A percentile compares a stretch with the other conserved stretches of the same genome.
phyloP scores from a whole-genome alignment of 2,797 vertebrate species.

The Myotis daubentonii region DNA sequence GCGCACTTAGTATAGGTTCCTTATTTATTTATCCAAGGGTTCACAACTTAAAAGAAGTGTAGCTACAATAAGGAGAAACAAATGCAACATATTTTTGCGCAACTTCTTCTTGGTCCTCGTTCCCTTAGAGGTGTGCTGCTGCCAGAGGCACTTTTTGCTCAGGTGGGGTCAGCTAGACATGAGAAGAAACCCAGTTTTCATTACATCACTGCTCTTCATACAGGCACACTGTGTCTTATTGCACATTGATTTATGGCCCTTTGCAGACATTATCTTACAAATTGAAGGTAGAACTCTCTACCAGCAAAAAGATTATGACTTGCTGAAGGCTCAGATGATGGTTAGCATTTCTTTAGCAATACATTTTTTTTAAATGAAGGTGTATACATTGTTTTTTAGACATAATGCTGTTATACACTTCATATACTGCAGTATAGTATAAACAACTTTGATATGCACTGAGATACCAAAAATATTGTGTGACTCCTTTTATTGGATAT shows the following conservation, averaged over 20 bases:
- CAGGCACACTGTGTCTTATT: neutral
- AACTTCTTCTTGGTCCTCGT: neutral
- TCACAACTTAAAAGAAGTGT: slow-evolving; percentile 19
- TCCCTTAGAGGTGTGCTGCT: neutral
- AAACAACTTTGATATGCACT: neutral
- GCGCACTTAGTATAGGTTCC: neutral
- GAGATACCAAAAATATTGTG: neutral
- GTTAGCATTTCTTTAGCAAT: neutral
- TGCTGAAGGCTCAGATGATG: neutral
- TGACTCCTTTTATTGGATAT: neutral
- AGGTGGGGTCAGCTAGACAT: neutral
- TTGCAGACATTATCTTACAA: neutral
- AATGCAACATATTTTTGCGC: neutral
- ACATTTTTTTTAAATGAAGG: neutral
- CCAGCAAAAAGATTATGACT: neutral
- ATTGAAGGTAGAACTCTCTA: neutral
- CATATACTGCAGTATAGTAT: neutral
- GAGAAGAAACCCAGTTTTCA: slow-evolving; percentile 23
- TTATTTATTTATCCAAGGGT: slow-evolving; percentile 39
- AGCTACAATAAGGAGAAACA: neutral
- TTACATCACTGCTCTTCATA: neutral
- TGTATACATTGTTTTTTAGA: neutral
- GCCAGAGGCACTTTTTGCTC: neutral
- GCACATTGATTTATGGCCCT: neutral
- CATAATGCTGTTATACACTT: neutral